Evolutionary conservation across 2,888 invertebrate species (phyloP).

Genomic region (Drosophila borborema): DNA sequence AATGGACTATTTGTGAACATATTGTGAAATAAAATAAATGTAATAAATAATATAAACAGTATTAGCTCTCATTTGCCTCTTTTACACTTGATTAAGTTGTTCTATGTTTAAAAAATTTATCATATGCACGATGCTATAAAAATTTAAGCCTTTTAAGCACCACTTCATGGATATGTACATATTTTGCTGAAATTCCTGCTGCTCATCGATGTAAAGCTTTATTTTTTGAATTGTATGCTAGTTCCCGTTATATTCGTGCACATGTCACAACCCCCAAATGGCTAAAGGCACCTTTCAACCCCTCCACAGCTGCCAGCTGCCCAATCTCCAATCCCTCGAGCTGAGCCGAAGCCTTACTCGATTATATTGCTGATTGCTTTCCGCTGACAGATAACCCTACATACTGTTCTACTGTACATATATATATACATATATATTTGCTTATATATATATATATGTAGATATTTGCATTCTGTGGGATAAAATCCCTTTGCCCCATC

Average conservation of each 20-base stretch:
- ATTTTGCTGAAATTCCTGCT: constrained; percentile 7
- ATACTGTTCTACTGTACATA: neutral
- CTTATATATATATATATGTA: neutral
- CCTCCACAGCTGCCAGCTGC: neutral
- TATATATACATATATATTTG: neutral
- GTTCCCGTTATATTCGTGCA: constrained; percentile 33
- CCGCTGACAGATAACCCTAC: constrained; percentile 57
- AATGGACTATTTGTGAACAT: too few relatives aligned
- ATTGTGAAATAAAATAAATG: too few relatives aligned
- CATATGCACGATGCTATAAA: constrained; percentile 1
- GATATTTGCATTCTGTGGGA: neutral
- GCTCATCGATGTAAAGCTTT: constrained; percentile 34
- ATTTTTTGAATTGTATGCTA: neutral
- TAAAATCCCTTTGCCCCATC: neutral
- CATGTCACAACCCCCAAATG: constrained; percentile 61
- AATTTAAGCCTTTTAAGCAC: constrained; percentile 5
- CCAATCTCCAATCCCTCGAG: constrained; percentile 9
- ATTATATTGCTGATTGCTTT: constrained; percentile 79
- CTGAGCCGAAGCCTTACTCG: constrained; percentile 67
- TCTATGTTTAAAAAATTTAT: constrained; percentile 3
- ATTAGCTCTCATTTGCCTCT: too few relatives aligned
- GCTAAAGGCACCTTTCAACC: constrained; percentile 25
- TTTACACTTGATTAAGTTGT: neutral
- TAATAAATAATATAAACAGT: too few relatives aligned
- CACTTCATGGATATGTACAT: neutral